Base-by-base conservation (phyloP, 1,140 invertebrate genomes). In the Anoplolepis gracilipes region DNA sequence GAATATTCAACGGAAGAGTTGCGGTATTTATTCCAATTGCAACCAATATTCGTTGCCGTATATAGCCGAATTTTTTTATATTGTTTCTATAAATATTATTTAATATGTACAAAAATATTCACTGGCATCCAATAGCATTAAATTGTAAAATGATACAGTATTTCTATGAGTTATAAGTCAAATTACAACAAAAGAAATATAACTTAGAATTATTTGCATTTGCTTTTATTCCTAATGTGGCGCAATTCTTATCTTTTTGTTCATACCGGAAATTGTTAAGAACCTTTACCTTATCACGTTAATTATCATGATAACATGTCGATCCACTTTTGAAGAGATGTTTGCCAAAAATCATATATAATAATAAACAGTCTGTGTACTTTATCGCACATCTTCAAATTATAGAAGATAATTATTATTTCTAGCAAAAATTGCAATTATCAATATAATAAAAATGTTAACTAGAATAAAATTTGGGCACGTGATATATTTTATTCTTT, bases 271-370 rank as follows among this genome's bases (percentile, higher is more conserved):
- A 70, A 55, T 57, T 36, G 42, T 3, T 25, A 39, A 81, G 33
- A 70, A 81, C 49, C 16, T 7, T 77, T 11, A 76, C 8, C 22
- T 39, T 36, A 2, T 13, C 33, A 28, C 69, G 7, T 42, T 42
- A 16, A 81, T 33, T 16, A 33, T n/a, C 25, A 28, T 13, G 7
- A 13, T n/a, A 22, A 25, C 79, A 22, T 25, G 78, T 36, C 36
- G 25, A 62, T 75, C 42, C 49, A 36, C 70, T 57, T 69, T 88
- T 55, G 69, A 88, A 88, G 61, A 53, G 39, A 28, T 5, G 2
- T 8, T 13, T 89, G 87, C 76, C 84, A 86, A 88, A 76, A 76
- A 61, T 78, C 22, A 22, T 53, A 79, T 65, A 42, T 22, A n/a
- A 22, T 6, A 69, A 22, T 70, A 57, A 39, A 39, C 25, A 70